phyloP scores from a whole-genome alignment of 2,888 invertebrate genomes.

The Therioaphis trifolii region DNA sequence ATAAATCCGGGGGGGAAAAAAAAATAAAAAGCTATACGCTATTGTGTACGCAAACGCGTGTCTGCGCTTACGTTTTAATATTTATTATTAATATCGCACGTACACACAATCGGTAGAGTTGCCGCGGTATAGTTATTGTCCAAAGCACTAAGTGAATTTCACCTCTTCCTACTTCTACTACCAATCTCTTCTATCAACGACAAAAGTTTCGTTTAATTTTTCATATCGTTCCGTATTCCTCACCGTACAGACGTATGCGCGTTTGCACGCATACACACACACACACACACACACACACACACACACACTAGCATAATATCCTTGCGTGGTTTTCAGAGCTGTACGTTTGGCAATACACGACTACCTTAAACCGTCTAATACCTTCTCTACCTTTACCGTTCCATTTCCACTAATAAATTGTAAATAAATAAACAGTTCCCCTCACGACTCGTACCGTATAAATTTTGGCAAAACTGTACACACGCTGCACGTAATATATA shows the following conservation, averaged over 20 bases:
- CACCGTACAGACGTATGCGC: no score
- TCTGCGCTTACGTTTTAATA: not conserved
- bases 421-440: slow-evolving; percentile 16
- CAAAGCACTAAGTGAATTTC: no score
- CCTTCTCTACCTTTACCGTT: not conserved
- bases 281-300: not conserved
- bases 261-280: not conserved
- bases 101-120: not conserved
- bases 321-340: not conserved
- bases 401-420: slow-evolving; percentile 15
- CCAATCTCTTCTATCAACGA: no score
- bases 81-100: not conserved
- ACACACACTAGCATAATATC: no score
- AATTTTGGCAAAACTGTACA: not conserved
- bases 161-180: no score
- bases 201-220: no score
- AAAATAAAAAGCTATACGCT: not conserved
- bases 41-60: not conserved
- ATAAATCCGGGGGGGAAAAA: not conserved
- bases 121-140: no score
- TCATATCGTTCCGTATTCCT: no score
- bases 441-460: not conserved
- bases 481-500: not conserved
- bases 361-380: not conserved
- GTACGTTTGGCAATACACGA: not conserved